phyloP scores from a whole-genome alignment of 2,113 vertebrate genomes.

The Petroica traversi region DNA sequence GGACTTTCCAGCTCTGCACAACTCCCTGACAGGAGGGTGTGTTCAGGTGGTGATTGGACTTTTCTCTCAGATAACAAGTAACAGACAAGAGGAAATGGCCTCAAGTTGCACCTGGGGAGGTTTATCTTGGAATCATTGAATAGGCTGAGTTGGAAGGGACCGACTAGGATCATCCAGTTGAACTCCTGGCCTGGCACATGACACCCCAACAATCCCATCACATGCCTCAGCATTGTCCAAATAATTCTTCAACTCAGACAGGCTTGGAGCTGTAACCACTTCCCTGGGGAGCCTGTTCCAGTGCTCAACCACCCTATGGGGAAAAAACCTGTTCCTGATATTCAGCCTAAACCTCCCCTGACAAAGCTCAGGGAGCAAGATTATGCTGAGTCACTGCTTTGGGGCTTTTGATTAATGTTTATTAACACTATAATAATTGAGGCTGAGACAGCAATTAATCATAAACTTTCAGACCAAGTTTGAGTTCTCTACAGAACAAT shows the following conservation, averaged over 20 bases:
- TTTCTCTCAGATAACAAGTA: not conserved
- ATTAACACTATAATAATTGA: not conserved
- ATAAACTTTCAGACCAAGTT: not conserved
- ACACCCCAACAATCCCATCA: not conserved
- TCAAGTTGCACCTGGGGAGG: not conserved
- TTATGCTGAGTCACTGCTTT: not conserved
- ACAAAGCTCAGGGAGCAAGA: not conserved
- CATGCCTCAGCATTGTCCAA: not conserved
- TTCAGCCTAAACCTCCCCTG: not conserved
- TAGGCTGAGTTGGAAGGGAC: not conserved
- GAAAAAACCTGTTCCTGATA: not conserved
- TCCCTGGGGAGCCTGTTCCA: not conserved
- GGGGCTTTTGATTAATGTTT: not conserved
- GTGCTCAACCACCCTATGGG: not conserved
- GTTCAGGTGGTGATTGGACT: not conserved
- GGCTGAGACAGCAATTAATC: not conserved
- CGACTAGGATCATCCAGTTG: not conserved
- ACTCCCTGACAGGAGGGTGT: not conserved
- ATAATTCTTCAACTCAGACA: too few relatives aligned
- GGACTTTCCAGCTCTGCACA: not conserved
- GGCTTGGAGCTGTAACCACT: not conserved
- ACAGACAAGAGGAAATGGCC: not conserved
- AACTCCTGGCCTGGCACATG: too few relatives aligned
- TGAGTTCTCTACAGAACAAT: not conserved
- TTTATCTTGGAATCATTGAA: not conserved